Conservation (phyloP, 2,888 invertebrate species). For the Chrysolina americana region DNA sequence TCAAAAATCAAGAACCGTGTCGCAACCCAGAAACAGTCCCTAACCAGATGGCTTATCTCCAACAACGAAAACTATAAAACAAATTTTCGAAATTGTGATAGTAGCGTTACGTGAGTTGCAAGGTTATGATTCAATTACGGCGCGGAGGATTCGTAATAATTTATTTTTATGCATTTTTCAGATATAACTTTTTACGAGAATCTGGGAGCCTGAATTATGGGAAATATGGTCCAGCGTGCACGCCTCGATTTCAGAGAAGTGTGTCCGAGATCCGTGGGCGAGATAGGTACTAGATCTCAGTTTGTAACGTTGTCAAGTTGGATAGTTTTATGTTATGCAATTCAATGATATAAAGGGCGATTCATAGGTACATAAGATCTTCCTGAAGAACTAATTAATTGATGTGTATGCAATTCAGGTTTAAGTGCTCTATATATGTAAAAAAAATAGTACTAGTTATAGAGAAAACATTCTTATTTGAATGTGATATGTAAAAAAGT, state of each 20-base stretch:
- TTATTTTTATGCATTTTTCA: conserved; percentile 55
- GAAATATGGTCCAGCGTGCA: conserved; percentile 35
- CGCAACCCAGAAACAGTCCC: conserved; percentile 4
- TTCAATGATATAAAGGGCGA: conserved; percentile 57
- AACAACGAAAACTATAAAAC: conserved; percentile 44
- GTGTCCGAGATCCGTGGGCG: conserved; percentile 34
- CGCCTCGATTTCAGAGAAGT: conserved; percentile 40
- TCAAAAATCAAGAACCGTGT: conserved; percentile 21
- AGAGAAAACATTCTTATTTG: too few relatives aligned
- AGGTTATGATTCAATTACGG: conserved; percentile 55
- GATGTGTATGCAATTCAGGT: too few relatives aligned
- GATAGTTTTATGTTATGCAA: not conserved
- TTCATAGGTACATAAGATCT: not conserved
- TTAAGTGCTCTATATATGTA: too few relatives aligned
- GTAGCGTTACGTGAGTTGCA: conserved; percentile 49
- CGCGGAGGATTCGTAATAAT: conserved; percentile 53
- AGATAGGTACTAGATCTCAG: conserved; percentile 14
- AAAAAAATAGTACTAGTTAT: too few relatives aligned
- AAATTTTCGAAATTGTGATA: conserved; percentile 48
- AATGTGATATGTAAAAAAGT: too few relatives aligned
- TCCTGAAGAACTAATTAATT: too few relatives aligned
- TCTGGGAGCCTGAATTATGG: conserved; percentile 45
- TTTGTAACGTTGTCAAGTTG: conserved; percentile 9
- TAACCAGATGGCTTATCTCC: conserved; percentile 43
- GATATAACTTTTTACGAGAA: conserved; percentile 50